These are phyloP conservation scores for Rhyzopertha dominica DNA, from an alignment of 1,140 invertebrate species.

Conservation along the genomic window DNA sequence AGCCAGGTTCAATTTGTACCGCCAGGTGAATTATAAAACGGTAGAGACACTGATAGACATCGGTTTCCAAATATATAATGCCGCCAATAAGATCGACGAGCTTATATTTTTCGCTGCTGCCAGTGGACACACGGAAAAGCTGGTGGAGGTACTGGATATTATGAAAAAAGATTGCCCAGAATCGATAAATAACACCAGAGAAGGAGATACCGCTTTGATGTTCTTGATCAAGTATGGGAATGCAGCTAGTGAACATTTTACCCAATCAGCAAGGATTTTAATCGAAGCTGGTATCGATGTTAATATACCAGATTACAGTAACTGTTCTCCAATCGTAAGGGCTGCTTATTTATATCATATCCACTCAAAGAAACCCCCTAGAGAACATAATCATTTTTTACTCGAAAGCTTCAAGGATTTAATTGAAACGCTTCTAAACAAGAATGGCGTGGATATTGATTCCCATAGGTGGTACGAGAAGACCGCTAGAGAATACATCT, in stretches of 20 bases:
- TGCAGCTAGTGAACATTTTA: conserved; percentile 40
- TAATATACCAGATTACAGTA: conserved; percentile 56
- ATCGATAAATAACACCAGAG: conserved; percentile 4
- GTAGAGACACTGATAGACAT: conserved; percentile 8
- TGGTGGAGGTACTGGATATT: conserved; percentile 7
- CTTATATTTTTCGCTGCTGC: conserved; percentile 16
- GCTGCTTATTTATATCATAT: too few relatives aligned
- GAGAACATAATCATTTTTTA: too few relatives aligned
- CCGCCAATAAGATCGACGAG: conserved; percentile 7
- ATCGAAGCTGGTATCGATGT: conserved; percentile 57
- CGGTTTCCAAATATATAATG: conserved; percentile 6
- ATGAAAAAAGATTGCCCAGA: conserved; percentile 1
- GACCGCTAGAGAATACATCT: too few relatives aligned
- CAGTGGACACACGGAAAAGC: conserved; percentile 2
- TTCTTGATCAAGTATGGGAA: conserved; percentile 12
- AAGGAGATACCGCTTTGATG: conserved; percentile 8
- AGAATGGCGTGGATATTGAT: too few relatives aligned
- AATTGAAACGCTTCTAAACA: conserved; percentile 48
- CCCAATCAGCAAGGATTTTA: conserved; percentile 51
- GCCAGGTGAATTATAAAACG: conserved; percentile 4
- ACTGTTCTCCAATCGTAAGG: conserved; percentile 56
- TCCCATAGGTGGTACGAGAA: too few relatives aligned
- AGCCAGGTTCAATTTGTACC: not conserved
- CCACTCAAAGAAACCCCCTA: too few relatives aligned
- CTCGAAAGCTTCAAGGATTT: conserved; percentile 50